Base-by-base conservation (phyloP, 2,888 invertebrate genomes). In the Eubasilissa splendida region DNA sequence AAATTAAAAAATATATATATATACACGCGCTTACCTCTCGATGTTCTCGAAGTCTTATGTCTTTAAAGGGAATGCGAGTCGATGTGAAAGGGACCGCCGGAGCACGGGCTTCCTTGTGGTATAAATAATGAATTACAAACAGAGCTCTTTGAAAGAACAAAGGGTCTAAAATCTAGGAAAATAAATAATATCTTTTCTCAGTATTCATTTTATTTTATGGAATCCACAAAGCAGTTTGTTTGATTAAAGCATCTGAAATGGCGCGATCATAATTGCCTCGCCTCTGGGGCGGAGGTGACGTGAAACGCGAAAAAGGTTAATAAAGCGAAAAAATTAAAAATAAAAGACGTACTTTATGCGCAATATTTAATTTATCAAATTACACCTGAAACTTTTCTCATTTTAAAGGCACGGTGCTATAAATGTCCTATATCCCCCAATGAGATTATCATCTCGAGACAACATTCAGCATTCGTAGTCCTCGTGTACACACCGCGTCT, bases 51-150 rank as follows among this genome's bases (percentile, higher is more conserved):
- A 2, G 12, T 58, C 58, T 58, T 58, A 58, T 9, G 58, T n/a
- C 9, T 3, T 58, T 58, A n/a, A n/a, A 58, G 33, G 71, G 33
- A 71, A 71, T 54, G n/a, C 5, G 52, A 53, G 53, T 53, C 52
- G 53, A 53, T 53, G 10, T 53, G 9, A 71, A 22, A 22, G 22
- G 22, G 22, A 22, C 22, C 22, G 52, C 14, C 50, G 14, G 31
- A 71, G 68, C 33, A 50, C 31, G 42, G 42, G 10, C 14, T 71
- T 71, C 33, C 71, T 70, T 53, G 54, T 11, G 22, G 71, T 54
- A 53, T 71, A 71, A 71, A 71, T 71, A 71, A 71, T 71, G 71
- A 71, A 71, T 71, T 53, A 33, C 54, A 71, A 71, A 71, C 71
- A 71, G 31, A 54, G 33, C 22, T 31, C 22, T 33, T 58, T n/a